Evolutionary conservation across 2,797 vertebrate species (phyloP).

Genomic region (Rhabdomys pumilio): DNA sequence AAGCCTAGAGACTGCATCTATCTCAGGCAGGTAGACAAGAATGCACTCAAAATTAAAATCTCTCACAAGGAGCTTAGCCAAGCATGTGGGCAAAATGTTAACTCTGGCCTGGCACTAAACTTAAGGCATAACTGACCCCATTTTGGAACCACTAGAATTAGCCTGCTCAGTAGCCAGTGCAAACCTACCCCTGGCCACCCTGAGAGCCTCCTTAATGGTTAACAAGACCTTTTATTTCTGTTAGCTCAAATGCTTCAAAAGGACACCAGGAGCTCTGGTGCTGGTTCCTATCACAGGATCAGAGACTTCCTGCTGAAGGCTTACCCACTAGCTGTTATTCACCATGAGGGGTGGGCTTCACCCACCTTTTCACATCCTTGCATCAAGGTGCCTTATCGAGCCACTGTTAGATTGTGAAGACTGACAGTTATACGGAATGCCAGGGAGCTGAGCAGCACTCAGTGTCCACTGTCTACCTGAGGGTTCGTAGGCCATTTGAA

Average conservation of each 20-base stretch:
- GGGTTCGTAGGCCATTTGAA: background rate
- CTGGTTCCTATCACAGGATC: background rate
- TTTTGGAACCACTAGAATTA: background rate
- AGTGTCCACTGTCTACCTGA: background rate
- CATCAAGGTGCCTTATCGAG: background rate
- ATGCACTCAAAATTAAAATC: constrained; percentile 57
- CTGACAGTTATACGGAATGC: too few relatives aligned
- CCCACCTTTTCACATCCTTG: background rate
- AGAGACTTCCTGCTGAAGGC: constrained; percentile 25
- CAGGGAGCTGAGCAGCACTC: background rate
- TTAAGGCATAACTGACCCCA: constrained; percentile 1
- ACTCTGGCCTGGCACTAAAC: constrained; percentile 48
- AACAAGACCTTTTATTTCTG: background rate
- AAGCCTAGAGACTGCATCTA: constrained; percentile 61
- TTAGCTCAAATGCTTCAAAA: constrained; percentile 3
- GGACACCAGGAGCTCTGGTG: background rate
- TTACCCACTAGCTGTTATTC: background rate
- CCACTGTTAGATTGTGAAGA: background rate
- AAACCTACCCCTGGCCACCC: background rate
- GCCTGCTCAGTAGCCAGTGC: background rate
- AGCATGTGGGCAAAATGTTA: constrained; percentile 81
- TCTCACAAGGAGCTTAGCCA: constrained; percentile 79
- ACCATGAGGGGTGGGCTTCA: background rate
- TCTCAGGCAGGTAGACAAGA: background rate
- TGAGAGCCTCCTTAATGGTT: background rate